Evolutionary conservation across 2,797 vertebrate species (phyloP), one percentile per base, ranked within the genome.

Genomic region (Leptodactylus fallax): DNA sequence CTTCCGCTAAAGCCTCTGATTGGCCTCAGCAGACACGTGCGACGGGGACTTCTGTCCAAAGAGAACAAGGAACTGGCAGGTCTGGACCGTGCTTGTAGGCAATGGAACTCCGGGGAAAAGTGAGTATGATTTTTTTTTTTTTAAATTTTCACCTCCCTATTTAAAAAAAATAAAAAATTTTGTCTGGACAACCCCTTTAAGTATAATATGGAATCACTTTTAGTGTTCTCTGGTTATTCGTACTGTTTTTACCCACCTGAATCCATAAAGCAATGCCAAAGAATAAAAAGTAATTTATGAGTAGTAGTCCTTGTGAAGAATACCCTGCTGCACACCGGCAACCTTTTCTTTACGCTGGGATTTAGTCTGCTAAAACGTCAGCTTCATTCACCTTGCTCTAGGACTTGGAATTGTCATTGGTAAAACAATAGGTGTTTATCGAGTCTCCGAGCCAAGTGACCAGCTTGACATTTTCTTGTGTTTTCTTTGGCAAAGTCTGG

Each of bases 391-490:
- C 84, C 84, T 79, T 58, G 69, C 79, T 25, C 61, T 36, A 16
- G 45, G 53, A 79, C 74, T 78, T 79, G 60, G 76, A 56, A 79
- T 65, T 67, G 60, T 49, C 49, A 79, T 79, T 7, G 21, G 74
- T 21, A n/a, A 79, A 79, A 85, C 84, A 85, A 85, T 78, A 79
- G 74, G 74, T 78, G 76, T 77, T 85, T 85, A 56, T 78, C 74
- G 23, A 78, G 61, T 53, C 58, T 78, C 49, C 61, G 47, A 78
- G 76, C 60, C 47, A 79, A 79, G 19, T 78, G 27, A 79, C 60
- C 60, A 51, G 61, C 84, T 85, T 85, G 84, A 85, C 84, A 85
- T 85, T 85, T 85, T 65, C 76, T 65, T 79, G 10, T 85, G 74
- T 85, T 85, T 65, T 79, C 74, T 79, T 85, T 85, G 84, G 84